A percentile compares a stretch with the other conserved stretches of the same genome.
phyloP scores from a whole-genome alignment of 1,140 invertebrate species.

The Saccostrea echinata region DNA sequence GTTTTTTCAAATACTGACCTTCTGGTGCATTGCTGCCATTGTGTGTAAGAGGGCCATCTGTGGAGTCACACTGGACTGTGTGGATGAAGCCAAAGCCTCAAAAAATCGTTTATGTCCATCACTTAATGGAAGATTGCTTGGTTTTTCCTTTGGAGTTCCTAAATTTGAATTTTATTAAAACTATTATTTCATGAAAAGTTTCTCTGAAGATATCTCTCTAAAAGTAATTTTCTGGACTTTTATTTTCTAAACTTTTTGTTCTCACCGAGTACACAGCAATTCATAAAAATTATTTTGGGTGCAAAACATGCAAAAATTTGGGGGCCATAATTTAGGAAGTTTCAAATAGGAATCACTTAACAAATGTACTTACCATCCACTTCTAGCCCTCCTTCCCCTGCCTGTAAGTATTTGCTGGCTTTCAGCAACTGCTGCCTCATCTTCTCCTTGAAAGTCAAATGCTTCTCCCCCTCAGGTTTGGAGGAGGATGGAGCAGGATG shows the following conservation, averaged over 20 bases:
- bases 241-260: no score
- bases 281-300: no score
- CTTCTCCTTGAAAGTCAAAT: constrained; percentile 73
- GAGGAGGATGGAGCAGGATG: background rate
- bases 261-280: no score
- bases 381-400: constrained; percentile 47
- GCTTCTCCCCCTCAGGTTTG: constrained; percentile 61
- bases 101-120: constrained; percentile 47
- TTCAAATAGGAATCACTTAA: no score
- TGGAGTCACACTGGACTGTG: constrained; percentile 69
- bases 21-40: constrained; percentile 78
- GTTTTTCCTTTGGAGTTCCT: constrained; percentile 65
- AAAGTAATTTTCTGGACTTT: no score
- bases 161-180: no score
- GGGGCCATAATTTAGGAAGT: no score
- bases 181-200: no score
- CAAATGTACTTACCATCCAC: background rate
- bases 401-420: constrained; percentile 68
- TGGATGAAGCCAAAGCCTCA: constrained; percentile 48
- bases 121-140: constrained; percentile 64
- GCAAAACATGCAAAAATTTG: no score
- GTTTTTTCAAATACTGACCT: constrained; percentile 60
- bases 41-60: constrained; percentile 78
- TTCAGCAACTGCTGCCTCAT: constrained; percentile 72
- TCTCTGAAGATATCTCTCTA: no score